Base-by-base conservation (phyloP, 2,888 invertebrate species). In the Anarsia innoxiella region DNA sequence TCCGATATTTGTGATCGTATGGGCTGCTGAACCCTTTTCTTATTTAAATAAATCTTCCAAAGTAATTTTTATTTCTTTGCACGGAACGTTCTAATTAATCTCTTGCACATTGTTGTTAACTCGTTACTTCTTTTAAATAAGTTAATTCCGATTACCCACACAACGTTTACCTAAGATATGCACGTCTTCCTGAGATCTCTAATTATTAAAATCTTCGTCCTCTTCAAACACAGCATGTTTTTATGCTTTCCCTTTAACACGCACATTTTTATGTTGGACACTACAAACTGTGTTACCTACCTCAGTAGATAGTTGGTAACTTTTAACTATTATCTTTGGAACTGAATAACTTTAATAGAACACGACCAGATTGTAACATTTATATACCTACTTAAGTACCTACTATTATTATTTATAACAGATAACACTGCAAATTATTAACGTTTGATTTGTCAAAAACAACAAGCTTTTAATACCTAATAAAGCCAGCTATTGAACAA, bases 351-450 rank as follows among this genome's bases (percentile, higher is more conserved):
- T 58, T 60, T 25, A 25, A 56, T 63, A 68, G 78, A 82, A 83
- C 82, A 83, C 80, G 83, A 82, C 80, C 82, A 73, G 80, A 83
- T 75, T 80, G 83, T 72, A 29, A 34, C 8, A 37, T 34, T 16
- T 45, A 36, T 38, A 47, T 53, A 42, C 41, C 45, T 40, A 9
- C n/a, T n/a, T n/a, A n/a, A n/a, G n/a, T n/a, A n/a, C n/a, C n/a
- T 25, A 25, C n/a, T n/a, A 44, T 12, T 30, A 31, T 26, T 41
- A 23, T 19, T 43, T 51, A 34, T 41, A 31, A 49, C 55, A 57
- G 38, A 39, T 44, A 44, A 64, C 58, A 57, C 53, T 44, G 48
- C 50, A 56, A 47, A 41, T 40, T 38, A 49, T 46, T 33, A 23
- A 38, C n/a, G 40, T 44, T 45, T 40, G 12, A 33, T 41, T 48